phyloP scores from a whole-genome alignment of 2,797 vertebrate species.

The Halcyon chelicuti region DNA sequence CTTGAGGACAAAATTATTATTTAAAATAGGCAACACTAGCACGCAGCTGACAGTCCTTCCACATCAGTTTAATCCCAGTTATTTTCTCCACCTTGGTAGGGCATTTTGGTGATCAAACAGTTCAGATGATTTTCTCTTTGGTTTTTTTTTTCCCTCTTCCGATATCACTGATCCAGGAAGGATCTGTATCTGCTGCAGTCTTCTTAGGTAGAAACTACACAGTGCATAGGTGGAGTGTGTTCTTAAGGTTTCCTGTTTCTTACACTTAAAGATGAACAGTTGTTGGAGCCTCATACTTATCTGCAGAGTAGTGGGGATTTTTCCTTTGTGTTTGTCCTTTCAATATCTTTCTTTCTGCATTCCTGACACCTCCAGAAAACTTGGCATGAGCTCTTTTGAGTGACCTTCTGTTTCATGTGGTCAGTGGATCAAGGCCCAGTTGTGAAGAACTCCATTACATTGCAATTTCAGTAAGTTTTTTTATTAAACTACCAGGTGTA shows the following conservation, averaged over 20 bases:
- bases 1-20: neutral
- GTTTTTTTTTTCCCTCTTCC: neutral
- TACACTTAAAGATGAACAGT: neutral
- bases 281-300: neutral
- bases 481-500: neutral
- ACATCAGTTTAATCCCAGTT: neutral
- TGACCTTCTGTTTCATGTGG: neutral
- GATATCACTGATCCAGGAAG: neutral
- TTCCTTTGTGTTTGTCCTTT: neutral
- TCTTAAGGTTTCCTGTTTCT: neutral
- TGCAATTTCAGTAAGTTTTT: neutral
- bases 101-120: neutral
- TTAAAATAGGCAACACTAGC: neutral
- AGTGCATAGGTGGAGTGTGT: neutral
- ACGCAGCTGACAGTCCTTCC: neutral
- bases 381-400: neutral
- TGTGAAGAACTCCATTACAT: neutral
- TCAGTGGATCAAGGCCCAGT: neutral
- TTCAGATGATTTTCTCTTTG: neutral
- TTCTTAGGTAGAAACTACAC: neutral
- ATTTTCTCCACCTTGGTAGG: neutral
- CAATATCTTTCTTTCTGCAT: neutral
- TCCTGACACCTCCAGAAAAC: neutral
- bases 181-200: neutral
- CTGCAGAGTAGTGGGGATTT: neutral